Evolutionary conservation across 1,140 invertebrate species (phyloP).

Genomic region (Drosophila kepulauana): DNA sequence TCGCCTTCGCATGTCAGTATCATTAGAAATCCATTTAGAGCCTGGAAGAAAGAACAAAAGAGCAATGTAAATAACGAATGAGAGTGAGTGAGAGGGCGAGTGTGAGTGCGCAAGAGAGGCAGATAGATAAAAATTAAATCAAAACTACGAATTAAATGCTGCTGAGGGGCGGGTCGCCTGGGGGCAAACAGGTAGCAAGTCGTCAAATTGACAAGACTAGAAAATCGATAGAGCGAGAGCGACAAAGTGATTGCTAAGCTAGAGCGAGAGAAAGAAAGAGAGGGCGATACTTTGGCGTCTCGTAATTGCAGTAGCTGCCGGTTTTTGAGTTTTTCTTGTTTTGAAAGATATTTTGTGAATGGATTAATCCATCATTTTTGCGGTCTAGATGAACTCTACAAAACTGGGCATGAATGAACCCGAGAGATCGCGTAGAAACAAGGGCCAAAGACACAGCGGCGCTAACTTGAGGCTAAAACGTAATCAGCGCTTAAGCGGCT

Average conservation of each 20-base stretch:
- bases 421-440: conserved; percentile 15
- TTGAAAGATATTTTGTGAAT: conserved; percentile 43
- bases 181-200: conserved; percentile 20
- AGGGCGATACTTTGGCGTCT: not conserved
- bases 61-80: conserved; percentile 6
- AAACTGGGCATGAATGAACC: conserved; percentile 53
- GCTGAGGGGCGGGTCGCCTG: conserved; percentile 33
- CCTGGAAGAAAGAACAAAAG: conserved; percentile 89
- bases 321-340: conserved; percentile 25
- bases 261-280: not conserved
- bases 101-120: conserved; percentile 44
- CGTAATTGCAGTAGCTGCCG: conserved; percentile 55
- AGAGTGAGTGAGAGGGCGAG: not conserved
- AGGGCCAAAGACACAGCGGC: conserved; percentile 48
- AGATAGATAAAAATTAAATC: conserved; percentile 61
- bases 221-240: conserved; percentile 45
- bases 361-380: conserved; percentile 64
- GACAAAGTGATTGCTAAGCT: not conserved
- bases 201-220: conserved; percentile 56
- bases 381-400: conserved; percentile 35
- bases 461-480: conserved; percentile 72
- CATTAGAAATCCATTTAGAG: conserved; percentile 99
- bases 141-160: conserved; percentile 81
- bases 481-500: conserved; percentile 76
- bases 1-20: conserved; percentile 99